Base-by-base conservation (phyloP, 1,140 invertebrate species). In the Leptonema lineaticorne region DNA sequence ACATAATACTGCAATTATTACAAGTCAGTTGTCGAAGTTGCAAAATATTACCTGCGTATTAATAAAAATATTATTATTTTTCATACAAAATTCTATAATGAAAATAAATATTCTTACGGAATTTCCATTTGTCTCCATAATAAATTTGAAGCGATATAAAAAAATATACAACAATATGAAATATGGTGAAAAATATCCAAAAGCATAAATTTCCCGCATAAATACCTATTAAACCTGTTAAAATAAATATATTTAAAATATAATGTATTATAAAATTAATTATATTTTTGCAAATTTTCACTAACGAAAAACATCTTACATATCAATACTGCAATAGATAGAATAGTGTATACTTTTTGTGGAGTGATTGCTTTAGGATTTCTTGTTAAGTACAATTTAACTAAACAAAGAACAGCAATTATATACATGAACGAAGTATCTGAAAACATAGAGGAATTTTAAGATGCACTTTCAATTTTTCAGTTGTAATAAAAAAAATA, bases 381-480 rank as follows among this genome's bases (percentile, higher is more conserved):
- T 11, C 94, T 83, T 4, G 87, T 89, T 79, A 96, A 93, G 79
- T 95, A 96, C 68, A 97, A 90, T 81, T 94, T 94, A 41, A 96
- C 84, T 88, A 96, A 95, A 73, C 88, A 91, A 1, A 97, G 76
- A 33, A 93, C 89, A 3, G 92, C 87, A 73, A 94, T 95, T 20
- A 95, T 88, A 76, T 96, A 96, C 94, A 96, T 96, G 74, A 95
- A 95, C 73, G 93, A 92, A 1, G 93, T 93, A 79, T 96, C 93
- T 94, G 80, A 41, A 33, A 41, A 29, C 28, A 14, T 14, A 53
- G 11, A 16, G 28, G 33, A 59, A 59, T n/a, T n/a, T n/a, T n/a
- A n/a, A n/a, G n/a, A n/a, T n/a, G n/a, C n/a, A n/a, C n/a, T n/a
- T n/a, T n/a, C n/a, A 11, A 26, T 57, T 28, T 6, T 26, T 28